phyloP scores from a whole-genome alignment of 2,888 invertebrate genomes.

The Leuctra nigra region DNA sequence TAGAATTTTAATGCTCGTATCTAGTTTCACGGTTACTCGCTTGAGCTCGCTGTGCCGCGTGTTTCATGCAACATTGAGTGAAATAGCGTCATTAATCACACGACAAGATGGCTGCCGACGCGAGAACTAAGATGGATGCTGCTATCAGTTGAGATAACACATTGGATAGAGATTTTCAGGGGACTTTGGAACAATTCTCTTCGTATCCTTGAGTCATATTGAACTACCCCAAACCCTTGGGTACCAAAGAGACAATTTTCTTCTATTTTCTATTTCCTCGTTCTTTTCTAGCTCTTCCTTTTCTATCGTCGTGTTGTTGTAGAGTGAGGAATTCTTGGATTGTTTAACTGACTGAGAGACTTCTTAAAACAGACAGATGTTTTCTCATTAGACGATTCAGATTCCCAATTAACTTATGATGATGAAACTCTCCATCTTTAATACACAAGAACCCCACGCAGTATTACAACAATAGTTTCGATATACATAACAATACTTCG shows the following conservation, averaged over 20 bases:
- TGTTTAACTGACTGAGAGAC: neutral
- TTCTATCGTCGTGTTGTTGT: no score
- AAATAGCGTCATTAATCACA: conserved; percentile 6
- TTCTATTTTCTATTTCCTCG: no score
- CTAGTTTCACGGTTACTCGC: neutral
- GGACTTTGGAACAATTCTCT: no score
- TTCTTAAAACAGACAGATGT: neutral
- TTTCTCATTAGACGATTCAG: neutral
- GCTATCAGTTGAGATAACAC: no score
- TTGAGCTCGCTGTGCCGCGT: neutral
- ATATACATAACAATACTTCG: neutral
- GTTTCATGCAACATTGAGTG: conserved; percentile 5
- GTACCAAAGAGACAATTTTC: no score
- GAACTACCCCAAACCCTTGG: no score
- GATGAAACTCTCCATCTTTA: neutral
- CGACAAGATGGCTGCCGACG: neutral
- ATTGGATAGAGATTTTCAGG: no score
- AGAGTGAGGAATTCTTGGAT: neutral
- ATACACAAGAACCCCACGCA: neutral
- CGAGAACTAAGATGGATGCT: no score
- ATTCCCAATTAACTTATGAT: neutral
- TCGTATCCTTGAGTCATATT: no score
- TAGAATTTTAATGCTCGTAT: conserved; percentile 1
- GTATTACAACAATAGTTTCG: neutral
- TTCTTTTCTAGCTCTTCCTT: no score